Conservation (phyloP, 2,797 vertebrate species). For the Hippoglossus hippoglossus region DNA sequence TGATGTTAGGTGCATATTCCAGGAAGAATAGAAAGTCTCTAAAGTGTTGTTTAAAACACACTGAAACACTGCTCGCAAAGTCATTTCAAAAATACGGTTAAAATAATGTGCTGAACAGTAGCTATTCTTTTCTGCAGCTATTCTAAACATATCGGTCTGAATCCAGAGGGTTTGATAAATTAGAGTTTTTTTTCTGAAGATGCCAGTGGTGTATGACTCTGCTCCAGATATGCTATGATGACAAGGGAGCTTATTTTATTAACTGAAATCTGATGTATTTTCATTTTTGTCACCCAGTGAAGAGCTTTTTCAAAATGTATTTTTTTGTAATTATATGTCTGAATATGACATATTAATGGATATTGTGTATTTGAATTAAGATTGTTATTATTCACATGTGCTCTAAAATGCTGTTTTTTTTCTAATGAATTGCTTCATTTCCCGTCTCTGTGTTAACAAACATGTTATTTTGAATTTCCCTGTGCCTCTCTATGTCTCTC, state of each 20-base stretch:
- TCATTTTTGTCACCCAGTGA: background rate
- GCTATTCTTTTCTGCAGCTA: constrained; percentile 10
- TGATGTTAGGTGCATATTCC: background rate
- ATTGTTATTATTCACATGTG: constrained; percentile 48
- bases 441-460: constrained; percentile 77
- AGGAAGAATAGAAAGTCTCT: constrained; percentile 15
- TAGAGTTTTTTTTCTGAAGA: constrained; percentile 30
- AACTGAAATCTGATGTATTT: constrained; percentile 15
- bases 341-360: constrained; percentile 25
- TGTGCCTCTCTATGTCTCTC: constrained; percentile 90
- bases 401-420: constrained; percentile 39
- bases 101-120: background rate
- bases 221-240: constrained; percentile 24
- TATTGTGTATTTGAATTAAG: constrained; percentile 48
- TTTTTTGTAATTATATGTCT: constrained; percentile 15
- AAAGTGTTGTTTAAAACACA: constrained; percentile 20
- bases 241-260: constrained; percentile 21
- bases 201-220: constrained; percentile 76
- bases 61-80: constrained; percentile 8
- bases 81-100: constrained; percentile 6
- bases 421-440: constrained; percentile 57
- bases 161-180: constrained; percentile 13
- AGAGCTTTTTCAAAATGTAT: constrained; percentile 2
- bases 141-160: background rate
- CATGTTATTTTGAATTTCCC: constrained; percentile 94